Base-by-base conservation (phyloP, 2,888 invertebrate genomes). In the Lepidochitona cinerea region DNA sequence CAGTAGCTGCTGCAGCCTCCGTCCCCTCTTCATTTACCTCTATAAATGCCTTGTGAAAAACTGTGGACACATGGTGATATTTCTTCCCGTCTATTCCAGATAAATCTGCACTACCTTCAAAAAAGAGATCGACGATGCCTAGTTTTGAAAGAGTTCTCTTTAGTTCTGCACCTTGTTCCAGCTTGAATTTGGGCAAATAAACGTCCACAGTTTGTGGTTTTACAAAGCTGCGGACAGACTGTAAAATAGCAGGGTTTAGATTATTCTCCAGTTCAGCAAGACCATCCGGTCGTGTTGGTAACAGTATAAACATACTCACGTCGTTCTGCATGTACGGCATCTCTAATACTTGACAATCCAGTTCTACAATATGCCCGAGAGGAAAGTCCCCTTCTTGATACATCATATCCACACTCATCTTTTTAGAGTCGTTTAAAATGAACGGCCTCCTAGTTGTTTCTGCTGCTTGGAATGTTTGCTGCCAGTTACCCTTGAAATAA, bases 321-420 rank as follows among this genome's bases (percentile, higher is more conserved):
- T 84, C 82, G 6, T 81, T 81, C 59, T 82, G 80, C 0, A 74
- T 90, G 85, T 96, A 97, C 4, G 94, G 93, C 87, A 97, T 83
- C 88, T 94, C 94, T 68, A 97, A 87, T 5, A 95, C 92, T 88
- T 96, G 95, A 72, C 96, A 93, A 87, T 94, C 93, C 77, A 97
- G 92, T 2, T 94, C 92, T 70, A 93, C 93, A 65, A 75, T 77
- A 0, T 72, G 59, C 5, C 76, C 81, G 64, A 75, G 91, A 78
- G 92, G 94, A 82, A 93, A 94, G 86, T 95, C 95, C 76, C 93
- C 93, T 37, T 93, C 92, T 1, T 92, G 93, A 18, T 93, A 92
- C 82, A 93, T 93, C 96, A 97, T 97, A 83, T 93, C 94, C 0
- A 93, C 92, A 0, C 70, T n/a, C 0, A 76, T 70, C 18, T 70